Base-by-base conservation (phyloP, 2,797 vertebrate genomes). In the Erithacus rubecula region DNA sequence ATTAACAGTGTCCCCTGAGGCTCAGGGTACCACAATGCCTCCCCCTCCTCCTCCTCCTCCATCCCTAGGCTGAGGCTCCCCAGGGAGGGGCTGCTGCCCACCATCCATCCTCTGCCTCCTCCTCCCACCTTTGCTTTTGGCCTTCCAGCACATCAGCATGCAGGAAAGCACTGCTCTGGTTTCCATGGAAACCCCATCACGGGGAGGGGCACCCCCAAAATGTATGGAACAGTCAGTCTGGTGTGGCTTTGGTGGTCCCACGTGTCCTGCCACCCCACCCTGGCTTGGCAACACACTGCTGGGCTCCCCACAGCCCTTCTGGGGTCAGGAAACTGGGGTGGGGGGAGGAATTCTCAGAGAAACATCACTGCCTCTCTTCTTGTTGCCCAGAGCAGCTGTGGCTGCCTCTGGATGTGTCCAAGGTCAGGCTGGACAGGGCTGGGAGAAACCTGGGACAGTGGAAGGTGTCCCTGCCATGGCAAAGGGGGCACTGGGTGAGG, bases 151-250 rank as follows among this genome's bases (percentile, higher is more conserved):
- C 74, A 77, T 52, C 5, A 3, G 53, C 5, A 14, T 29, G 89
- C 87, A 80, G 78, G 41, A 68, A 89, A 93, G 27, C 81, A 64
- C 3, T 1, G 3, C 36, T 74, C 88, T 51, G 72, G 94, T 94
- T 93, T 70, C 96, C 95, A 95, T 75, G 82, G 94, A 87, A 95
- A 95, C 83, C 15, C 22, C 53, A 75, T 18, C 23, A 2, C 1
- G 5, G 18, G 3, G 0, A 1, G 37, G 26, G n/a, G 15, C 30
- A 64, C 17, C 70, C 51, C 76, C 58, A 68, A 32, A 41, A 13
- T 12, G 46, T 1, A 19, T 6, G 21, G 19, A 29, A 13, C 22
- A 30, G 44, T 20, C 1, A 0, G 46, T 55, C 47, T 70, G 58
- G 13, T 0, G 0, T 19, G 4, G 70, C 78, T 68, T 8, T 5